phyloP scores from a whole-genome alignment of 2,888 invertebrate genomes.

The Latrodectus hesperus region DNA sequence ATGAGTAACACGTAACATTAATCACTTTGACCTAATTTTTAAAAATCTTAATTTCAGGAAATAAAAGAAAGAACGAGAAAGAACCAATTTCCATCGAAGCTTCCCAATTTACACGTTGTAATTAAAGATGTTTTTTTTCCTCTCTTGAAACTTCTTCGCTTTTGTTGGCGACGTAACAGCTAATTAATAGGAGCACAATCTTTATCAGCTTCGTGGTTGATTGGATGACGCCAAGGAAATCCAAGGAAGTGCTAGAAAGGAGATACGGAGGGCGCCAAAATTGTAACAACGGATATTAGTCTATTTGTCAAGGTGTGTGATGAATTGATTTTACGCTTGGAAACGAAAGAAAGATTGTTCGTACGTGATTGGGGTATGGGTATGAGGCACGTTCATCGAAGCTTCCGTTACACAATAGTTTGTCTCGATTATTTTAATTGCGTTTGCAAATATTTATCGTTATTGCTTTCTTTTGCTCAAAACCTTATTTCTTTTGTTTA shows the following conservation, averaged over 20 bases:
- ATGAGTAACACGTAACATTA: slow-evolving; percentile 2
- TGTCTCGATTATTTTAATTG: background rate
- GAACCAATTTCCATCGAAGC: slow-evolving; percentile 4
- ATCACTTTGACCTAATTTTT: slow-evolving; percentile 42
- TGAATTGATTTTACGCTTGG: slow-evolving; percentile 28
- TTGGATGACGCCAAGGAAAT: slow-evolving; percentile 1
- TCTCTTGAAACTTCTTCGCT: slow-evolving; percentile 23
- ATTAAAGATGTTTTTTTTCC: slow-evolving; percentile 26
- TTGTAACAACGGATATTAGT: slow-evolving; percentile 53
- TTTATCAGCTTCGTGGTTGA: background rate
- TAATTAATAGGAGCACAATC: slow-evolving; percentile 33
- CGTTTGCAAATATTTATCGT: no score
- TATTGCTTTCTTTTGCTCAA: no score
- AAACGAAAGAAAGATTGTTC: slow-evolving; percentile 45
- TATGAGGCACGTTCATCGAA: background rate
- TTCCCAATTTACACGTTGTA: background rate
- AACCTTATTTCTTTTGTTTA: no score
- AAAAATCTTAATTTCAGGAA: slow-evolving; percentile 15
- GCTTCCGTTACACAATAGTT: slow-evolving; percentile 24
- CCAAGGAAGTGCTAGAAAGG: slow-evolving; percentile 23
- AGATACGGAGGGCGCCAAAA: slow-evolving; percentile 34
- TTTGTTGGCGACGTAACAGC: slow-evolving; percentile 49
- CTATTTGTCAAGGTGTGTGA: slow-evolving; percentile 52
- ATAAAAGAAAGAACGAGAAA: slow-evolving; percentile 27
- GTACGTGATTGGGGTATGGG: slow-evolving; percentile 40